Evolutionary conservation across 2,797 vertebrate species (phyloP).

Genomic region (Sebastiscus albofasciatus): DNA sequence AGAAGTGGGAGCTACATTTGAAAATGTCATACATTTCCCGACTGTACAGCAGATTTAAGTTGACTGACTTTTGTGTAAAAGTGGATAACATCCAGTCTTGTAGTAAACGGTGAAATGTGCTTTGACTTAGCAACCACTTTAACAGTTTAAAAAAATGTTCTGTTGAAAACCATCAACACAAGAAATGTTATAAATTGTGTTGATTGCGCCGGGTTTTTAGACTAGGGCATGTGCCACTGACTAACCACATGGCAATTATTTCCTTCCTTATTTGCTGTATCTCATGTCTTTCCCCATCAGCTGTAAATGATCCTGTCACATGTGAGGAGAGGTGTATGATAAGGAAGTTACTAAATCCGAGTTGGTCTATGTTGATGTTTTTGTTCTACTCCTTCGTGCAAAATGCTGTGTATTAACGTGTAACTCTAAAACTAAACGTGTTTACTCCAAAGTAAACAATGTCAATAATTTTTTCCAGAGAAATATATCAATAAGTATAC

Average conservation of each 20-base stretch:
- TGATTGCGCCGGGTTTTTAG: conserved; percentile 27
- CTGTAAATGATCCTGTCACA: conserved; percentile 70
- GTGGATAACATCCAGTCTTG: conserved; percentile 52
- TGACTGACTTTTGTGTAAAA: conserved; percentile 53
- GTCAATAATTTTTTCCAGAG: conserved; percentile 52
- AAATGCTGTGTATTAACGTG: conserved; percentile 78
- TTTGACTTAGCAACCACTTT: conserved; percentile 55
- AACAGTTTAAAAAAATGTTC: conserved; percentile 38
- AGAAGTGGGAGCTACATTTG: conserved; percentile 52
- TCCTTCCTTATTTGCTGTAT: conserved; percentile 41
- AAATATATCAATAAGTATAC: conserved; percentile 56
- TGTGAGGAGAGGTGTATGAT: conserved; percentile 58
- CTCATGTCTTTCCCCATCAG: conserved; percentile 37
- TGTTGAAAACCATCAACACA: conserved; percentile 24
- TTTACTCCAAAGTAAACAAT: conserved; percentile 74
- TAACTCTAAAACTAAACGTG: conserved; percentile 68
- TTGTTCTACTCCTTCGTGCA: conserved; percentile 76
- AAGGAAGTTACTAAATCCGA: conserved; percentile 43
- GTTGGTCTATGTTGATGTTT: conserved; percentile 76
- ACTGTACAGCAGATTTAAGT: conserved; percentile 51
- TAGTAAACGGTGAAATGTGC: conserved; percentile 53
- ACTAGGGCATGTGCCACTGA: conserved; percentile 42
- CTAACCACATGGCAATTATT: conserved; percentile 22
- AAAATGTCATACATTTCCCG: conserved; percentile 62
- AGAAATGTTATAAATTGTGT: conserved; percentile 24